phyloP scores from a whole-genome alignment of 2,888 invertebrate species.

The Lapara coniferarum region DNA sequence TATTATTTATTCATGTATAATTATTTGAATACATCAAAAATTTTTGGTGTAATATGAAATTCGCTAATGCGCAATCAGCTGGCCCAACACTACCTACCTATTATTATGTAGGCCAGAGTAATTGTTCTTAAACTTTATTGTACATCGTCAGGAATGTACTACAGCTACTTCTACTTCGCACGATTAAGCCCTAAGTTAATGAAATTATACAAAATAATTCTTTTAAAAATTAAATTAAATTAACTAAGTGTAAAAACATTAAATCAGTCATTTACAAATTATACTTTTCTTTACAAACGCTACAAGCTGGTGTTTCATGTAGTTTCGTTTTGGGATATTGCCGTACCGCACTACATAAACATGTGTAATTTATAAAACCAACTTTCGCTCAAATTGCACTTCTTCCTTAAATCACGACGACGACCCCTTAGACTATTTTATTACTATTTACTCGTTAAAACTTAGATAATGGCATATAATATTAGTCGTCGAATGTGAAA shows the following conservation, averaged over 20 bases:
- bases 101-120: conserved; percentile 60
- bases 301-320: conserved; percentile 43
- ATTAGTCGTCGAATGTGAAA: conserved; percentile 35
- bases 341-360: conserved; percentile 55
- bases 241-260: conserved; percentile 64
- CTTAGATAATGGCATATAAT: conserved; percentile 55
- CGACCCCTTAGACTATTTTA: conserved; percentile 18
- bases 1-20: conserved; percentile 76
- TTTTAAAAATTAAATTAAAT: conserved; percentile 69
- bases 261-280: conserved; percentile 78
- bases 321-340: conserved; percentile 52
- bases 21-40: conserved; percentile 77
- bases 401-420: conserved; percentile 8
- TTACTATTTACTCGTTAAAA: conserved; percentile 41
- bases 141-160: conserved; percentile 81
- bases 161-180: conserved; percentile 66
- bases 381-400: conserved; percentile 12
- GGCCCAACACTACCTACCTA: conserved; percentile 52
- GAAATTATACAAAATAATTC: conserved; percentile 53
- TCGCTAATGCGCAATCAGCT: conserved; percentile 61
- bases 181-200: conserved; percentile 50
- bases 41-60: conserved; percentile 79
- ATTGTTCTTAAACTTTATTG: conserved; percentile 62
- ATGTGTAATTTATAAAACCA: not conserved
- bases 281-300: conserved; percentile 57